phyloP scores from a whole-genome alignment of 2,113 vertebrate genomes.

The Strix uralensis region DNA sequence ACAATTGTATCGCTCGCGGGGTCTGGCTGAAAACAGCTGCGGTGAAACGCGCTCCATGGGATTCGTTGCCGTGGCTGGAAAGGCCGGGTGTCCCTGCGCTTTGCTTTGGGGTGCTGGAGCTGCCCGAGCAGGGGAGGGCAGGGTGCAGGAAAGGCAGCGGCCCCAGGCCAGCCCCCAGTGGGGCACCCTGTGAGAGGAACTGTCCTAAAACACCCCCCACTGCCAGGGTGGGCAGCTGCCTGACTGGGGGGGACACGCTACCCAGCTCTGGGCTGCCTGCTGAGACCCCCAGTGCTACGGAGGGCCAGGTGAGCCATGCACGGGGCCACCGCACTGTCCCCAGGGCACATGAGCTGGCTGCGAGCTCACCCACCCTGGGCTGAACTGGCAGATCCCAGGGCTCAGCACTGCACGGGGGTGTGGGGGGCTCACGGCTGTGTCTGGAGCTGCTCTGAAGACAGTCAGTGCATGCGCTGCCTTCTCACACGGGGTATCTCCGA shows the following conservation, averaged over 20 bases:
- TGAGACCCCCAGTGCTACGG: rapidly evolving
- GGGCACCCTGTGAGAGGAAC: not conserved
- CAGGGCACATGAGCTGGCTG: not conserved
- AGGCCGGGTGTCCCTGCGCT: not conserved
- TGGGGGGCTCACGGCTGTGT: not conserved
- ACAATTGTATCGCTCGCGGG: not conserved
- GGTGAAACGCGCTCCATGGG: not conserved
- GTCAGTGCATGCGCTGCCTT: not conserved
- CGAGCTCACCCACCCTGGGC: too few relatives aligned
- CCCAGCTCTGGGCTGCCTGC: not conserved
- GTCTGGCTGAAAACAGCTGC: slow-evolving; percentile 8
- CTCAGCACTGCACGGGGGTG: rapidly evolving
- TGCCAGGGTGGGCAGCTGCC: not conserved
- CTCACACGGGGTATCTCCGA: not conserved
- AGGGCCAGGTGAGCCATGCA: not conserved
- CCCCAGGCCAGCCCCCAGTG: rapidly evolving
- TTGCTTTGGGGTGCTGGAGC: not conserved
- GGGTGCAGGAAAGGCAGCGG: not conserved
- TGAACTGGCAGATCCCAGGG: rapidly evolving
- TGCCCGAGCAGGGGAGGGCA: not conserved
- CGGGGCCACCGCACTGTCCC: rapidly evolving
- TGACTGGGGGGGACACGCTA: rapidly evolving
- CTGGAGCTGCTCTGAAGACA: not conserved
- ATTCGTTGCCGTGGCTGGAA: not conserved
- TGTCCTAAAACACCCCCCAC: not conserved